These are phyloP conservation scores for Lepidurus packardi DNA, from an alignment of 1,140 invertebrate species.

Conservation along the genomic window DNA sequence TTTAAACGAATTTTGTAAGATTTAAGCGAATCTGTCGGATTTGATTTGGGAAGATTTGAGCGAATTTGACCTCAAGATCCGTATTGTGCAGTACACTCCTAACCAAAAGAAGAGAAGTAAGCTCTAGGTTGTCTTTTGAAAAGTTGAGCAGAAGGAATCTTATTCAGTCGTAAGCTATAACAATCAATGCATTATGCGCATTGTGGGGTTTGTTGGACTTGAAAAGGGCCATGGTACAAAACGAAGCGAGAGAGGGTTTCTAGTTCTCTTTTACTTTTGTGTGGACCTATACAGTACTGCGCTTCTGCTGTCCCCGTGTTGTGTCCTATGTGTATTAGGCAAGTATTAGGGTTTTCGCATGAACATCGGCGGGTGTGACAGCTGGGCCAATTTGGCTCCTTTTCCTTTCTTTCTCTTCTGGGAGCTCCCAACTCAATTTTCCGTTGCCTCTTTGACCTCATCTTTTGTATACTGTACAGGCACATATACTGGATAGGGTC, in stretches of 20 bases:
- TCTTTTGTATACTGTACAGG: background rate
- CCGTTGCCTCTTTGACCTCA: conserved; percentile 20
- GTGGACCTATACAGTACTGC: background rate
- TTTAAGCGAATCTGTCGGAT: no score
- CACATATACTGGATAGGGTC: no score
- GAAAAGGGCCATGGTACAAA: background rate
- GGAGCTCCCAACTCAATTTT: background rate
- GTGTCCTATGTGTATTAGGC: background rate
- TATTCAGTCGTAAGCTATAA: background rate
- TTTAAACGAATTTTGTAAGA: no score
- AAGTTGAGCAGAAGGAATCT: conserved; percentile 4
- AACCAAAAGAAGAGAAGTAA: background rate
- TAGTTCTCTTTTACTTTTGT: background rate
- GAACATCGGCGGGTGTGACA: conserved; percentile 5
- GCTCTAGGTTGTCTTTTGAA: background rate
- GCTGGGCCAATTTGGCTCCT: conserved; percentile 7
- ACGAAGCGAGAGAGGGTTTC: background rate
- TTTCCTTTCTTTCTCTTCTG: background rate
- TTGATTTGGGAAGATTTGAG: background rate
- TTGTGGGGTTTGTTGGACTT: background rate
- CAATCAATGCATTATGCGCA: conserved; percentile 7
- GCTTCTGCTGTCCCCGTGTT: background rate
- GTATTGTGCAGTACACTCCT: background rate
- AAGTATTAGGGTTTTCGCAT: background rate
- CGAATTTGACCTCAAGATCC: background rate